phyloP scores from a whole-genome alignment of 2,888 invertebrate genomes.

The Drosophila villosipedis region DNA sequence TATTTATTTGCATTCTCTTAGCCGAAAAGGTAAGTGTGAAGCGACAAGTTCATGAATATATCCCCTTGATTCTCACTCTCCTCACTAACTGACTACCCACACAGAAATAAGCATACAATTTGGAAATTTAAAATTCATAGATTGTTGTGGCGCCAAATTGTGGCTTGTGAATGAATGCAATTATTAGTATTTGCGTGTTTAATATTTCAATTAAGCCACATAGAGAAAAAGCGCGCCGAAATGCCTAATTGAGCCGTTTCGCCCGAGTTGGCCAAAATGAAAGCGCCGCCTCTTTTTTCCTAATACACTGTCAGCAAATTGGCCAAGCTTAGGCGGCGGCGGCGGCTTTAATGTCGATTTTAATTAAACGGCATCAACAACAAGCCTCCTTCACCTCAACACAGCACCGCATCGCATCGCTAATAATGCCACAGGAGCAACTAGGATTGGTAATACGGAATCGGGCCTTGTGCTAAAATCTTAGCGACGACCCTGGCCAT shows the following conservation, averaged over 20 bases:
- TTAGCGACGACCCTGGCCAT: constrained; percentile 69
- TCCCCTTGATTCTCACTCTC: too few species aligned
- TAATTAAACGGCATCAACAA: constrained; percentile 62
- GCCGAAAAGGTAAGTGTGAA: constrained; percentile 12
- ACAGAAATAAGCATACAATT: constrained; percentile 8
- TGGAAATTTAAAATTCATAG: constrained; percentile 71
- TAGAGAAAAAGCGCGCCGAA: background rate
- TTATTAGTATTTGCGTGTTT: constrained; percentile 57
- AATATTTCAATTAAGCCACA: constrained; percentile 52
- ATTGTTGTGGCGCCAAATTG: constrained; percentile 34
- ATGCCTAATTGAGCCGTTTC: constrained; percentile 33
- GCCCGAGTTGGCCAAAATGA: background rate
- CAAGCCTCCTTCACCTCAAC: background rate
- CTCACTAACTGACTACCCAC: background rate
- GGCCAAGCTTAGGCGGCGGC: constrained; percentile 56
- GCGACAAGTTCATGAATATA: background rate
- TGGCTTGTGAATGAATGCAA: constrained; percentile 46
- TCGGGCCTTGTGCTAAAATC: constrained; percentile 47
- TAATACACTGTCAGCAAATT: constrained; percentile 64
- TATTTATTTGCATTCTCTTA: constrained; percentile 15
- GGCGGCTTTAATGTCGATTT: constrained; percentile 71
- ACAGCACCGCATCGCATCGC: background rate
- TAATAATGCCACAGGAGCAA: constrained; percentile 10
- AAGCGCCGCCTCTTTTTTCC: constrained; percentile 10
- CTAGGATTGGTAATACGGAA: constrained; percentile 41